Conservation (phyloP, 2,888 invertebrate species). For the Tetropium fuscum region DNA sequence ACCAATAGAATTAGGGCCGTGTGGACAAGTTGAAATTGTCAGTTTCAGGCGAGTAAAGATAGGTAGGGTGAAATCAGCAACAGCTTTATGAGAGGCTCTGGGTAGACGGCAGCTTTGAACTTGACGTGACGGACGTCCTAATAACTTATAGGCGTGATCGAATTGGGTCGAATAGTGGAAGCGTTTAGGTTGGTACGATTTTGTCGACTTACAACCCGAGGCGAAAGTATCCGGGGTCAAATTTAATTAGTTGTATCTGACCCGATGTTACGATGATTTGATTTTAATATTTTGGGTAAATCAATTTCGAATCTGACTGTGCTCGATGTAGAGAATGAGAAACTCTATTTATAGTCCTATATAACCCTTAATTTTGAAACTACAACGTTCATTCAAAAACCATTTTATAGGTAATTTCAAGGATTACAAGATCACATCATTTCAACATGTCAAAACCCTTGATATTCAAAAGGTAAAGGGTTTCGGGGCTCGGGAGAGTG, state of each 20-base stretch:
- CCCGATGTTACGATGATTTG: background rate
- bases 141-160: constrained; percentile 26
- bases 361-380: no score
- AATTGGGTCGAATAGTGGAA: constrained; percentile 11
- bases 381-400: no score
- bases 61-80: constrained; percentile 24
- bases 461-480: no score
- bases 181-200: constrained; percentile 8
- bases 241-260: constrained; percentile 5
- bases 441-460: no score
- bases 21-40: constrained; percentile 30
- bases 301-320: no score
- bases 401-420: no score
- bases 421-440: no score
- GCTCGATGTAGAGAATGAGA: no score
- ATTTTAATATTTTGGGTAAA: no score
- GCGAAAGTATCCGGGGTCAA: background rate
- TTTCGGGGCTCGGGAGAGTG: no score
- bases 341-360: no score
- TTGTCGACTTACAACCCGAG: constrained; percentile 15
- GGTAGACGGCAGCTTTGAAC: constrained; percentile 12
- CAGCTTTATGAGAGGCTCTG: constrained; percentile 22
- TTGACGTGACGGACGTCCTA: constrained; percentile 25
- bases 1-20: constrained; percentile 25
- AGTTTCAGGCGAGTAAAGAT: constrained; percentile 7